Percentiles rank a stretch among this genome's conserved stretches.
These are phyloP conservation scores for Drosophila affinis DNA, from an alignment of 2,888 invertebrate genomes.

Conservation along the genomic window DNA sequence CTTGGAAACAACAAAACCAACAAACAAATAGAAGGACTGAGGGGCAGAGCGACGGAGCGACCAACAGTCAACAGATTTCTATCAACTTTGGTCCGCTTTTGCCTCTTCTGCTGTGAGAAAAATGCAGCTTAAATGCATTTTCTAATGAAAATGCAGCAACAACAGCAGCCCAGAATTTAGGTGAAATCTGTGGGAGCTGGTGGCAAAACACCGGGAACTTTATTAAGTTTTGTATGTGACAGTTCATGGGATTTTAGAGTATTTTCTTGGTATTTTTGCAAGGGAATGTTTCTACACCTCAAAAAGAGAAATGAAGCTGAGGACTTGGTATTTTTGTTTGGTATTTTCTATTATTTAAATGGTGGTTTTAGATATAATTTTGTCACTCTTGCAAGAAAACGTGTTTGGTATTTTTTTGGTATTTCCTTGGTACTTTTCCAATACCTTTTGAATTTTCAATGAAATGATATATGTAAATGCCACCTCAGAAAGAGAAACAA, in stretches of 20 bases:
- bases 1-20: constrained; percentile 12
- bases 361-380: no score
- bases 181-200: background rate
- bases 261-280: no score
- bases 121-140: background rate
- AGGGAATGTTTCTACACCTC: no score
- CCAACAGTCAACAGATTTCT: constrained; percentile 54
- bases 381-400: no score
- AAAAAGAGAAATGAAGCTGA: background rate
- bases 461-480: no score
- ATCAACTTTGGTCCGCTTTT: constrained; percentile 32
- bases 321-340: background rate
- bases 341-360: background rate
- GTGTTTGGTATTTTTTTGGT: no score
- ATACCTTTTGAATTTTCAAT: no score
- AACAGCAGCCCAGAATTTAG: background rate
- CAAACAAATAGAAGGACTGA: background rate
- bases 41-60: background rate
- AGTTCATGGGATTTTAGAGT: background rate
- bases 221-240: background rate
- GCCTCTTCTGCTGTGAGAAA: background rate
- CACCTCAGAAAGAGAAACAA: no score
- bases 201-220: background rate
- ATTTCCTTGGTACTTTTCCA: no score
- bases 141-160: background rate